These are phyloP conservation scores for Epistrophella euchroma DNA, from an alignment of 2,888 invertebrate species.

Conservation along the genomic window DNA sequence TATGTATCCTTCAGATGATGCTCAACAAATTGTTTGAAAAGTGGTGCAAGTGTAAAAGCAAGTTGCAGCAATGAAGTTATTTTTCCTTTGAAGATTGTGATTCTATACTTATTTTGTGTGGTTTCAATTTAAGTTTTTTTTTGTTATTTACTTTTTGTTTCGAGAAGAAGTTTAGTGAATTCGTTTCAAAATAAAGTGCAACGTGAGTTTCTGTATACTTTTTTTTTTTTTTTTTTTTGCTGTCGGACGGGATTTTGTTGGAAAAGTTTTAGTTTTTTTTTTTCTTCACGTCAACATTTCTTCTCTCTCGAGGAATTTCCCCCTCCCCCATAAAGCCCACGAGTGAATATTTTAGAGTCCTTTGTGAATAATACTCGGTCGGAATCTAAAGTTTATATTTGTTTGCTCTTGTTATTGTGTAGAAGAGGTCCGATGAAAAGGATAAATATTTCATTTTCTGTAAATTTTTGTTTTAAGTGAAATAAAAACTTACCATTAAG, in stretches of 20 bases:
- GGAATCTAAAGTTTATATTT: constrained; percentile 8
- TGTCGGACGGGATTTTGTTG: background rate
- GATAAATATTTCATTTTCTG: constrained; percentile 36
- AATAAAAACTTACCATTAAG: background rate
- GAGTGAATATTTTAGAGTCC: constrained; percentile 22
- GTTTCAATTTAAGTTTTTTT: constrained; percentile 1
- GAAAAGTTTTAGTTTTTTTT: constrained; percentile 27
- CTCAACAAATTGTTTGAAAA: constrained; percentile 73
- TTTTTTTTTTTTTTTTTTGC: constrained; percentile 13
- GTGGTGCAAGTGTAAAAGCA: constrained; percentile 50
- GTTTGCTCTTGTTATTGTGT: constrained; percentile 10
- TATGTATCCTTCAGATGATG: constrained; percentile 66
- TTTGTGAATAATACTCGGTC: constrained; percentile 23
- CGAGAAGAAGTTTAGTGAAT: constrained; percentile 23
- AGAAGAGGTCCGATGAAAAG: constrained; percentile 26
- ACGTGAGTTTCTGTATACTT: constrained; percentile 52
- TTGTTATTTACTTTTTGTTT: background rate
- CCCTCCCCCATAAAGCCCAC: background rate
- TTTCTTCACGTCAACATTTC: constrained; percentile 5
- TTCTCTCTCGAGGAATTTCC: background rate
- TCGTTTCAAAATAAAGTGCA: constrained; percentile 52
- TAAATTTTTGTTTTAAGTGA: background rate
- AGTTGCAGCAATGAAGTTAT: constrained; percentile 41
- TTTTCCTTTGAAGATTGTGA: constrained; percentile 26
- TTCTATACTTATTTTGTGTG: constrained; percentile 13